phyloP scores from a whole-genome alignment of 2,113 vertebrate species.

The Anoplopoma fimbria region DNA sequence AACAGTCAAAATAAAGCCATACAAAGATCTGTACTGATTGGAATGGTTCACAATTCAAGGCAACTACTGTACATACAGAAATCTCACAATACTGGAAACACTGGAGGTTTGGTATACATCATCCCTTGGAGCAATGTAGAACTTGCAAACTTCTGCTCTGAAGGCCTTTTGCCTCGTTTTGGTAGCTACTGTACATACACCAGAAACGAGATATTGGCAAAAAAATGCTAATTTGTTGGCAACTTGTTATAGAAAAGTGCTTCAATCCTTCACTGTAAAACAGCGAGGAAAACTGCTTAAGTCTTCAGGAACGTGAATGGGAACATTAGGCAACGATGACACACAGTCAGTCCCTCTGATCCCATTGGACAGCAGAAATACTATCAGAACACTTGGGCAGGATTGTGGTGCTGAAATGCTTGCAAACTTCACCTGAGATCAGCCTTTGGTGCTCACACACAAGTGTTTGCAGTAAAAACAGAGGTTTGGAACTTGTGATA shows the following conservation, averaged over 20 bases:
- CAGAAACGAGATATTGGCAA: conserved; percentile 86
- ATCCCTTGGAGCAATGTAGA: conserved; percentile 63
- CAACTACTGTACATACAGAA: conserved; percentile 78
- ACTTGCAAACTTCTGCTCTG: conserved; percentile 46
- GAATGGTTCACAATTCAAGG: conserved; percentile 86
- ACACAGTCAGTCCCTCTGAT: conserved; percentile 80
- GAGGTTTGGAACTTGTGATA: conserved; percentile 50
- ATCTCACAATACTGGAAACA: conserved; percentile 76
- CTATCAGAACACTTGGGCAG: conserved; percentile 73
- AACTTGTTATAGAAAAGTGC: conserved; percentile 98
- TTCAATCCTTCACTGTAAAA: conserved; percentile 83
- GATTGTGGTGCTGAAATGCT: conserved; percentile 84
- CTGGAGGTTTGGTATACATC: conserved; percentile 71
- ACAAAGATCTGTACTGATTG: conserved; percentile 80
- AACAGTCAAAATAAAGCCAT: conserved; percentile 85
- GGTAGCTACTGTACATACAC: conserved; percentile 74
- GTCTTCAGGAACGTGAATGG: conserved; percentile 39
- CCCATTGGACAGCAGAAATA: conserved; percentile 68
- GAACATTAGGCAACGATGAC: conserved; percentile 51
- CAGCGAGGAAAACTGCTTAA: conserved; percentile 39
- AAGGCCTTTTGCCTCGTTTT: conserved; percentile 67
- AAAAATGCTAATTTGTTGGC: conserved; percentile 87
- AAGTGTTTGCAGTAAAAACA: conserved; percentile 42
- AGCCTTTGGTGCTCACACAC: conserved; percentile 73
- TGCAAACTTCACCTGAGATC: conserved; percentile 82